Conservation (phyloP, 2,888 invertebrate genomes). For the Pseudococcus jackbeardsleyi region DNA sequence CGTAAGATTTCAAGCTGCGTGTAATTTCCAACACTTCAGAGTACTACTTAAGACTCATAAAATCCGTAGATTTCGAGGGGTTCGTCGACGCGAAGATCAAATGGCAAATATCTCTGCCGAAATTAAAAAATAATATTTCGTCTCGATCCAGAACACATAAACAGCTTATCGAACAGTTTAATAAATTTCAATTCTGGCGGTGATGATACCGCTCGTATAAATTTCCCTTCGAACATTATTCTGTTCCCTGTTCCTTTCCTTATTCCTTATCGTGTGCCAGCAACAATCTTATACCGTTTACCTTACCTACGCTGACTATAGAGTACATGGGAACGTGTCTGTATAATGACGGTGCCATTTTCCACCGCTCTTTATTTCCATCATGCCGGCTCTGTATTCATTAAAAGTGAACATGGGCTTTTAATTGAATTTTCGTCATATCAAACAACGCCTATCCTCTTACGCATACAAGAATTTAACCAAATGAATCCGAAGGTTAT, state of each 20-base stretch:
- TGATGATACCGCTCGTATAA: neutral
- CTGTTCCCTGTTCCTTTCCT: neutral
- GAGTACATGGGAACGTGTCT: neutral
- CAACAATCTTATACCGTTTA: neutral
- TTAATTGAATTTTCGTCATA: constrained; percentile 32
- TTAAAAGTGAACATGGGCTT: constrained; percentile 32
- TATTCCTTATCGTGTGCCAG: neutral
- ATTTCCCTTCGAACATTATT: neutral
- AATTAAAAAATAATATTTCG: constrained; percentile 29
- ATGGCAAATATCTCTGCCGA: neutral
- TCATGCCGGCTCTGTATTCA: neutral
- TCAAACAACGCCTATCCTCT: constrained; percentile 13
- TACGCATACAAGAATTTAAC: neutral
- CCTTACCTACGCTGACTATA: neutral
- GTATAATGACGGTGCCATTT: constrained; percentile 22
- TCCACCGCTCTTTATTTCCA: neutral
- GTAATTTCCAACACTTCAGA: neutral
- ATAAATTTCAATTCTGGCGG: neutral
- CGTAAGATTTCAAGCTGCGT: neutral
- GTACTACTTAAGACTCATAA: too few relatives aligned
- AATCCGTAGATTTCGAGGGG: too few relatives aligned
- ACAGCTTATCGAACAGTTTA: constrained; percentile 33
- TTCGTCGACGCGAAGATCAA: neutral
- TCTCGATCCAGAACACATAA: neutral
- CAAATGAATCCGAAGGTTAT: constrained; percentile 23